These are phyloP conservation scores for Apamea anceps DNA, from an alignment of 2,888 invertebrate genomes.

Conservation along the genomic window DNA sequence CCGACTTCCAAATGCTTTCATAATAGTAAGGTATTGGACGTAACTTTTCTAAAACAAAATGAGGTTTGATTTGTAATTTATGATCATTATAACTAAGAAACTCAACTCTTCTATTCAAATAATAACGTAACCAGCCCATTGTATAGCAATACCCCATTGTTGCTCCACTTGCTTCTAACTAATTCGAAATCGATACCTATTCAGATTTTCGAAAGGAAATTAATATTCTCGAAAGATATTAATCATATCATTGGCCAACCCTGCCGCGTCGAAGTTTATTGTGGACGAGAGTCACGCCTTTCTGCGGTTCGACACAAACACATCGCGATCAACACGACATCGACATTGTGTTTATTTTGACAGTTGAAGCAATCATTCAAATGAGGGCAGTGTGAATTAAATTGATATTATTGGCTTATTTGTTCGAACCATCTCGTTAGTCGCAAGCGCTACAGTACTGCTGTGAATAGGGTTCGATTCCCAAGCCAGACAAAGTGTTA, in stretches of 20 bases:
- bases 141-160: conserved; percentile 8
- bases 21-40: neutral
- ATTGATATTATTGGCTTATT: conserved; percentile 1
- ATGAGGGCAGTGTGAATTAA: conserved; percentile 11
- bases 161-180: conserved; percentile 2
- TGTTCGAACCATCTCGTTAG: neutral
- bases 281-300: conserved; percentile 55
- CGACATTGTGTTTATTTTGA: conserved; percentile 52
- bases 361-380: conserved; percentile 32
- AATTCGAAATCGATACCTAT: conserved; percentile 23
- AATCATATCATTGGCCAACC: conserved; percentile 50
- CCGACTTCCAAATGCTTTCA: too few species aligned
- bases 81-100: neutral
- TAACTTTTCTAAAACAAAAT: neutral
- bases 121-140: neutral
- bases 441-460: neutral
- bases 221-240: conserved; percentile 31
- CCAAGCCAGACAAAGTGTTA: neutral
- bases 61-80: neutral
- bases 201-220: conserved; percentile 30
- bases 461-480: neutral
- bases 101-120: neutral
- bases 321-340: conserved; percentile 39
- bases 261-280: conserved; percentile 38
- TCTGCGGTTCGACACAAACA: conserved; percentile 40